A percentile compares a stretch with the other conserved stretches of the same genome.
Evolutionary conservation across 2,888 invertebrate species (phyloP).

Genomic region (Protula sp.): DNA sequence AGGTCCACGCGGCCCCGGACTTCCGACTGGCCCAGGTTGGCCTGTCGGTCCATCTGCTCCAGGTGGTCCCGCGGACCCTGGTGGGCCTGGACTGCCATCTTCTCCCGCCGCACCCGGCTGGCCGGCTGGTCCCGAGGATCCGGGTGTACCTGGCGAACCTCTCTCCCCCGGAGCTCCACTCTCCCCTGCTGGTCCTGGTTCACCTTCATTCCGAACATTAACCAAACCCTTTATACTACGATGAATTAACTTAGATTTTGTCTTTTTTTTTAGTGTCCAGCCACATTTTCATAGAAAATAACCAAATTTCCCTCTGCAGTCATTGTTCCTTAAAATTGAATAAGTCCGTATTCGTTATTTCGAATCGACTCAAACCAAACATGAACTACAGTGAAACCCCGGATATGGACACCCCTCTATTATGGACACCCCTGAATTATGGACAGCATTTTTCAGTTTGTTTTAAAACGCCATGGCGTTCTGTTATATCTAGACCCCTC

Average conservation of each 20-base stretch:
- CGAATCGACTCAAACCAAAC: no score
- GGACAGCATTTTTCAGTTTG: no score
- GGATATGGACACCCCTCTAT: no score
- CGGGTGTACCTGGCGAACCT: conserved; percentile 6
- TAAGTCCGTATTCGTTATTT: no score
- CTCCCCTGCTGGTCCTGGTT: conserved; percentile 7
- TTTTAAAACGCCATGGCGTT: no score
- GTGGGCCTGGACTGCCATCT: conserved; percentile 4
- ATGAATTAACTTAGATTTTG: no score
- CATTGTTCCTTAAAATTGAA: neutral
- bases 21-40: conserved; percentile 1
- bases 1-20: conserved; percentile 4
- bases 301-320: neutral
- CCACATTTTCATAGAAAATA: neutral
- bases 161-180: conserved; percentile 30
- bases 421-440: no score
- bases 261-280: no score
- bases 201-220: conserved; percentile 4
- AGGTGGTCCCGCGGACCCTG: conserved; percentile 1
- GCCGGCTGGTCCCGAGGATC: conserved; percentile 7
- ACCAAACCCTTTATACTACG: no score
- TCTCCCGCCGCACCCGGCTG: conserved; percentile 6
- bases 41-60: conserved; percentile 5
- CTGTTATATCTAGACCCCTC: no score
- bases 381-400: no score